Evolutionary conservation across 2,113 vertebrate species (phyloP).

Genomic region (Bostrychus sinensis): DNA sequence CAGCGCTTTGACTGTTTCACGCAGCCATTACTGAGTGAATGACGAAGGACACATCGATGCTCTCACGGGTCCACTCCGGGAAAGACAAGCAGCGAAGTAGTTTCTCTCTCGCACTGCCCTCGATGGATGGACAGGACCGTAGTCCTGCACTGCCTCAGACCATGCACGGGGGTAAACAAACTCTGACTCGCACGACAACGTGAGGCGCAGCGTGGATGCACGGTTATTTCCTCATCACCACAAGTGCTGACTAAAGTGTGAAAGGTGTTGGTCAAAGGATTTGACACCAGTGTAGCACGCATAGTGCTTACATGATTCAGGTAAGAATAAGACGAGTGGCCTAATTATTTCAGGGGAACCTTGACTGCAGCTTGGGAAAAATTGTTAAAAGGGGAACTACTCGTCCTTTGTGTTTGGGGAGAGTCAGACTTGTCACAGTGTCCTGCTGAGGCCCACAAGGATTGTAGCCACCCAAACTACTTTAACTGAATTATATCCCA

Average conservation of each 20-base stretch:
- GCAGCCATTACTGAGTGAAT: conserved; percentile 70
- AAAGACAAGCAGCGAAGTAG: conserved; percentile 47
- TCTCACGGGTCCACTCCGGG: conserved; percentile 54
- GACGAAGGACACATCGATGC: conserved; percentile 63
- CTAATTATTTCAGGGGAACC: conserved; percentile 54
- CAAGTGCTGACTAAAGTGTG: conserved; percentile 64
- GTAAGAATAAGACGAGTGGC: conserved; percentile 61
- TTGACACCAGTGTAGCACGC: conserved; percentile 38
- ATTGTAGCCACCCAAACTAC: too few species aligned
- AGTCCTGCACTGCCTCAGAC: conserved; percentile 39
- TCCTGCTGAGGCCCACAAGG: not conserved
- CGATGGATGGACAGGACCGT: conserved; percentile 45
- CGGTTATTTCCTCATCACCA: conserved; percentile 52
- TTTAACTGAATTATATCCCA: too few species aligned
- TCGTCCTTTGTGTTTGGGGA: conserved; percentile 28
- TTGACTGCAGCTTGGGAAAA: conserved; percentile 38
- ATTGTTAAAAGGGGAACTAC: conserved; percentile 34
- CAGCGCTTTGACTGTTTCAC: conserved; percentile 56
- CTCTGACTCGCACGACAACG: conserved; percentile 30
- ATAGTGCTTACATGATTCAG: conserved; percentile 43
- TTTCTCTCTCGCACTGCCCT: conserved; percentile 36
- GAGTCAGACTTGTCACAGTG: conserved; percentile 14
- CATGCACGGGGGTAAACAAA: conserved; percentile 53
- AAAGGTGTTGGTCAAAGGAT: conserved; percentile 43
- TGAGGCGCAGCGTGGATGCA: conserved; percentile 16